Conservation (phyloP, 2,888 invertebrate species). For the Linyphia triangularis region DNA sequence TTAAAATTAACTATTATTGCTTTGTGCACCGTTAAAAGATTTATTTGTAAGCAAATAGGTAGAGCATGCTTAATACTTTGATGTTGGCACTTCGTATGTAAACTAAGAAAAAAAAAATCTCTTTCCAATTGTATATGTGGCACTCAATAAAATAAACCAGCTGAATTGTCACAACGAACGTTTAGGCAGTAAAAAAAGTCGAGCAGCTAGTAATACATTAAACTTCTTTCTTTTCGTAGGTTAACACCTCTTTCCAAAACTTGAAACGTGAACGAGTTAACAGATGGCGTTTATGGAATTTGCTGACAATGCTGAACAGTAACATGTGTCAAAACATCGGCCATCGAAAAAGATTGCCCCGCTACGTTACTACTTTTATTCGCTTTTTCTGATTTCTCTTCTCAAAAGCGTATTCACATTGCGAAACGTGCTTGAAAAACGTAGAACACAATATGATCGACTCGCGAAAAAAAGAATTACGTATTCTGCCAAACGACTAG, state of each 20-base stretch:
- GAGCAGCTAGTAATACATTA: neutral
- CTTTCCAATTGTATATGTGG: too few species aligned
- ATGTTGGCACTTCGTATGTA: too few species aligned
- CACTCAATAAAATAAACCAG: too few species aligned
- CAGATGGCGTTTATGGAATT: neutral
- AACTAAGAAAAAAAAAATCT: too few species aligned
- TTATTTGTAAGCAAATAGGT: too few species aligned
- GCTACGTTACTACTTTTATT: neutral
- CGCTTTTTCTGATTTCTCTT: constrained; percentile 9
- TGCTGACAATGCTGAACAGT: constrained; percentile 16
- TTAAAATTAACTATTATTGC: too few species aligned
- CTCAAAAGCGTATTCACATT: constrained; percentile 32
- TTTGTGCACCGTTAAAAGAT: too few species aligned
- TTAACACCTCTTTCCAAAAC: neutral
- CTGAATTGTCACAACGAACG: too few species aligned
- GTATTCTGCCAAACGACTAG: constrained; percentile 58
- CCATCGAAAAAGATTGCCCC: constrained; percentile 20
- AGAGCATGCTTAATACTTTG: too few species aligned
- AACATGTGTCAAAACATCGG: constrained; percentile 22
- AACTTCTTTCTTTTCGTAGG: neutral
- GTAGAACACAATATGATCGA: constrained; percentile 36
- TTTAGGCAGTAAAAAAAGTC: neutral
- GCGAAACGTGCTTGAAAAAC: constrained; percentile 60
- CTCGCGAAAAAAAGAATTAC: constrained; percentile 35
- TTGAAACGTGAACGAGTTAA: neutral